Conservation (phyloP, 2,797 vertebrate genomes). For the Uromys caudimaculatus region DNA sequence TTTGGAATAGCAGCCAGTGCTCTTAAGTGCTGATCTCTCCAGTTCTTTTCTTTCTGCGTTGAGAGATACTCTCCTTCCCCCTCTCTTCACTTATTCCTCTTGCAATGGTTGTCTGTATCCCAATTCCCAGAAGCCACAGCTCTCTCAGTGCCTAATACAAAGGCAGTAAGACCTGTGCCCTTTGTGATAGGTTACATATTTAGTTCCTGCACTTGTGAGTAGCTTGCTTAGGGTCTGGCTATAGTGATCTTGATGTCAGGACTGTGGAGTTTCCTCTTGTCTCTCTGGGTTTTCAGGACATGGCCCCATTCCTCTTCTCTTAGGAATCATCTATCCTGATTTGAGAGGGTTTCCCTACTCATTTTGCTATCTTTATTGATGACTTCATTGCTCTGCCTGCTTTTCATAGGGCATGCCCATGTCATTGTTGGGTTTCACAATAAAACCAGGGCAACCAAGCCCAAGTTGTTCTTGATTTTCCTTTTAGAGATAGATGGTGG, state of each 20-base stretch:
- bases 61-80: background rate
- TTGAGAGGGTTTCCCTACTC: background rate
- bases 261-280: background rate
- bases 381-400: background rate
- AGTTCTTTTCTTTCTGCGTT: background rate
- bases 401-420: background rate
- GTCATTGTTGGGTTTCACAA: constrained; percentile 58
- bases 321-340: background rate
- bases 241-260: background rate
- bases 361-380: constrained; percentile 31
- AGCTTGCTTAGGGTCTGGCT: background rate
- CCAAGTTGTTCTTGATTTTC: constrained; percentile 56
- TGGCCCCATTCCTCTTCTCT: background rate
- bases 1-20: background rate
- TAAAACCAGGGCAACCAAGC: constrained; percentile 61
- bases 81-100: background rate
- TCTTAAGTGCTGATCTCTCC: background rate
- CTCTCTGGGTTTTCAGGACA: background rate
- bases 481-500: constrained; percentile 69
- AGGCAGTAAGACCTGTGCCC: background rate
- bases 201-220: background rate
- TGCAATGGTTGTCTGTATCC: background rate
- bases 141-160: background rate
- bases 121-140: background rate
- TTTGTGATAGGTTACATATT: background rate